Conservation (phyloP, 35 echinoderm and acorn worm genomes). For the Ptychodera flava region DNA sequence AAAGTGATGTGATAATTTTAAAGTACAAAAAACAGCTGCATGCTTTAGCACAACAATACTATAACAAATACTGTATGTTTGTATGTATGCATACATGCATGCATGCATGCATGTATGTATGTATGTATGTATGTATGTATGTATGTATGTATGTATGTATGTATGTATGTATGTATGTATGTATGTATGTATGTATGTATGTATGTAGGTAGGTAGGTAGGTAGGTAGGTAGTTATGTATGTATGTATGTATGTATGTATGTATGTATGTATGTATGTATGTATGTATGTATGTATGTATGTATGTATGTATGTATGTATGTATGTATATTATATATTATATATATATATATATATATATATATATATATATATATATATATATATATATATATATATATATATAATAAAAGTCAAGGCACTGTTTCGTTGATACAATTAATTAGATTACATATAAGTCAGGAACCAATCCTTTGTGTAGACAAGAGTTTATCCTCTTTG, state of each 20-base stretch:
- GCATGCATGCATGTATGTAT: neutral
- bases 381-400: neutral
- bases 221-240: neutral
- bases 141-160: neutral
- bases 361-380: neutral
- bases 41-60: too few species aligned
- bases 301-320: conserved; percentile 2
- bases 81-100: neutral
- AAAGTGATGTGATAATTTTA: too few species aligned
- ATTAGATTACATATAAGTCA: too few species aligned
- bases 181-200: conserved; percentile 2
- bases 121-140: neutral
- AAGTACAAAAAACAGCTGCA: too few species aligned
- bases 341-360: neutral
- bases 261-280: conserved; percentile 2
- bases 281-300: conserved; percentile 2
- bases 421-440: too few species aligned
- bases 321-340: neutral
- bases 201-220: neutral
- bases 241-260: neutral
- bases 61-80: too few species aligned
- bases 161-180: neutral
- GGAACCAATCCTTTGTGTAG: too few species aligned
- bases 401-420: neutral
- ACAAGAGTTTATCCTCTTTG: too few species aligned